A percentile compares a stretch with the other conserved stretches of the same genome.
phyloP scores from a whole-genome alignment of 2,113 vertebrate species.

The Myotis davidii region DNA sequence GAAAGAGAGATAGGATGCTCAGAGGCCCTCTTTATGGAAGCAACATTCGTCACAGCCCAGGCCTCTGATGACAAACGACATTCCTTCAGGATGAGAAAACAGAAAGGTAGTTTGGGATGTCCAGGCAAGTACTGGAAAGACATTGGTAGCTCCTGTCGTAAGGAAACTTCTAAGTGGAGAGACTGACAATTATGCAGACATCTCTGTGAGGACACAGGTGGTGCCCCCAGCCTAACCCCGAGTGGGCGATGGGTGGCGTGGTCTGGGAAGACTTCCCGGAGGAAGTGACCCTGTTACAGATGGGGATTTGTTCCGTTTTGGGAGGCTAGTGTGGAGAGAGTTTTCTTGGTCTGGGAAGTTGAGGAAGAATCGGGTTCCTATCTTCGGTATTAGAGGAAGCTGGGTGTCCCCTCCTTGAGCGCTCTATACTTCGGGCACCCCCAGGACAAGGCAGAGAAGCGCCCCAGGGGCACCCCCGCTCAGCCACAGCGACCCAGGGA shows the following conservation, averaged over 20 bases:
- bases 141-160: not conserved
- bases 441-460: not conserved
- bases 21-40: not conserved
- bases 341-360: not conserved
- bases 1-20: not conserved
- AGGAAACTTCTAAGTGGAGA: not conserved
- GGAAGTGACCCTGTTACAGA: not conserved
- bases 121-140: not conserved
- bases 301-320: not conserved
- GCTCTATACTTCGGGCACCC: not conserved
- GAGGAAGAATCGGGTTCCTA: not conserved
- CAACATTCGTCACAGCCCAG: not conserved
- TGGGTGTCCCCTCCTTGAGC: not conserved
- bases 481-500: accelerated
- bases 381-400: not conserved
- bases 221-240: not conserved
- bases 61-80: not conserved
- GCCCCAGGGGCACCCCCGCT: not conserved
- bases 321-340: not conserved
- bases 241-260: not conserved
- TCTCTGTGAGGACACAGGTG: not conserved
- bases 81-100: not conserved
- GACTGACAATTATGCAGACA: not conserved
- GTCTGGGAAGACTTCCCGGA: not conserved
- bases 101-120: not conserved